Evolutionary conservation across 1,140 invertebrate species (phyloP), one percentile per base, ranked within the genome.

Genomic region (Drosophila varians): DNA sequence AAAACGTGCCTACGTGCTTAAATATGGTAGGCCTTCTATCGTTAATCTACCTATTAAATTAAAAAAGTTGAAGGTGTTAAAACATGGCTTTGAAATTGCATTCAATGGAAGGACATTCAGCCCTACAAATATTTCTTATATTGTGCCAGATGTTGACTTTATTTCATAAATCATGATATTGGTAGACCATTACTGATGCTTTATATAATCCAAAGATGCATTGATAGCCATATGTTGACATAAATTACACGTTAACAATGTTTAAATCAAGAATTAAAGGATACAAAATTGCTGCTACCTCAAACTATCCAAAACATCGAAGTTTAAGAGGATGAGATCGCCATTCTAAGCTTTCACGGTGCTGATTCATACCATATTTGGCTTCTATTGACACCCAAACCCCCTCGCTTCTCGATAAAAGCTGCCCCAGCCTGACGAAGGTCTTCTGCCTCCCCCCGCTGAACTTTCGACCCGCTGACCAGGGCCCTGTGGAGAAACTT

Each of bases 401-500:
- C 31, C 14, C 12, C 3, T 16, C 6, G 18, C 25, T 31, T 55
- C 42, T 60, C 34, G 40, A 28, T 23, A 45, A 61, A 61, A 47
- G 56, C 56, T 64, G 62, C 49, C n/a, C 36, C 47, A 38, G 19
- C 8, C 45, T 19, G 43, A 12, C 31, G 62, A 47, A 57, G 49
- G 49, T 62, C 53, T 73, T 57, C 53, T 68, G n/a, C 34, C 4
- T 11, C 36, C 36, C 53, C 45, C 51, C 34, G 45, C 46, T 80
- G 58, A 80, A 75, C 77, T 80, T 75, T 75, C 51, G 77, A 75
- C 66, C 62, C 70, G 62, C 40, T 77, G 54, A 66, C 69, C 38
- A 43, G 62, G 48, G 34, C 38, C 60, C 60, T 7, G 4, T n/a
- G 34, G 31, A 45, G 73, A 56, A 51, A 82, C 69, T 74, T 61